Percentiles rank a stretch among this genome's conserved stretches.
Conservation (phyloP, 2,113 vertebrate species). For the Hydrochoerus hydrochaeris region DNA sequence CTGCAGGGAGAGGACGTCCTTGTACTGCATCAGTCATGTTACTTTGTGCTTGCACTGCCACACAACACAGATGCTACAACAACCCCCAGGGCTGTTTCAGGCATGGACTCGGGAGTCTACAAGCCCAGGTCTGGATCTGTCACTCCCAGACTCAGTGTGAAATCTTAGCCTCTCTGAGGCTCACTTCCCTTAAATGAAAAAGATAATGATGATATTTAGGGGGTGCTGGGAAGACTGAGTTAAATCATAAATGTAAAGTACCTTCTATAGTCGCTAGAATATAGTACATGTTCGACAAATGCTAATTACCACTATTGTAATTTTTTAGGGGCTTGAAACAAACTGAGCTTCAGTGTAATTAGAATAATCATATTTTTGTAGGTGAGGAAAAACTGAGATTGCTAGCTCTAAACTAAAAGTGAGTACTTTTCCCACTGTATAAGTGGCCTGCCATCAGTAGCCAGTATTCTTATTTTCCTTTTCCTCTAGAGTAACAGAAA, state of each 20-base stretch:
- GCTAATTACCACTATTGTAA: not conserved
- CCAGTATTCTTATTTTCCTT: not conserved
- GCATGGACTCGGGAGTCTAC: accelerated
- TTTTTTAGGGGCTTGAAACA: not conserved
- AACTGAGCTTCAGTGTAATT: not conserved
- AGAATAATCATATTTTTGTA: conserved; percentile 6
- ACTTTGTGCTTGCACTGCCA: too few relatives aligned
- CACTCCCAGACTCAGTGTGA: not conserved
- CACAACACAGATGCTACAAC: accelerated
- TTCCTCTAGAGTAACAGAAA: not conserved
- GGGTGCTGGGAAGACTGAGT: not conserved
- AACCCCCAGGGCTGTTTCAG: not conserved
- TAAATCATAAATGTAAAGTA: not conserved
- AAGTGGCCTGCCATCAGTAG: not conserved
- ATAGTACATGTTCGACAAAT: not conserved
- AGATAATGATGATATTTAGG: not conserved
- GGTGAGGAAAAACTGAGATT: not conserved
- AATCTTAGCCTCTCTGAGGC: not conserved
- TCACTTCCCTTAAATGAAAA: not conserved
- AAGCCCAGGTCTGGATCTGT: not conserved
- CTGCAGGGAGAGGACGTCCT: not conserved
- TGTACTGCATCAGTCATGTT: not conserved
- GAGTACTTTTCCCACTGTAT: not conserved
- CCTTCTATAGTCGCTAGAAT: not conserved
- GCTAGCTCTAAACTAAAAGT: not conserved